These are phyloP conservation scores for Drosophila saltans DNA, from an alignment of 1,140 invertebrate genomes.

Conservation along the genomic window DNA sequence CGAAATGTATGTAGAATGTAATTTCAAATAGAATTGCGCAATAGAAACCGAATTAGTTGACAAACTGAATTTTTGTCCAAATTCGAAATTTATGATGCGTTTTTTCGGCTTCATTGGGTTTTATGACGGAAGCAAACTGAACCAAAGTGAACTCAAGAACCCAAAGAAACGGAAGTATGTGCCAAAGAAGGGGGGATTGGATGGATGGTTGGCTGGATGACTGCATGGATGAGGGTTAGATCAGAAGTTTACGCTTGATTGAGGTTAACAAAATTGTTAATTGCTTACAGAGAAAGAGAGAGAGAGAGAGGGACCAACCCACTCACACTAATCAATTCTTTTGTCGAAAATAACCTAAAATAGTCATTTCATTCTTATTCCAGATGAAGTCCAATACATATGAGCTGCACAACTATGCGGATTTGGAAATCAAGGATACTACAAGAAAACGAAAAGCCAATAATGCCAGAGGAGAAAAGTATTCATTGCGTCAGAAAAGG, in stretches of 20 bases:
- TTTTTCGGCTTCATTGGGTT: constrained; percentile 76
- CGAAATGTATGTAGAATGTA: constrained; percentile 9
- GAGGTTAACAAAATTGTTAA: constrained; percentile 68
- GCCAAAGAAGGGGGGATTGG: constrained; percentile 33
- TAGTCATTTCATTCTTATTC: constrained; percentile 44
- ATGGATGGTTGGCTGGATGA: constrained; percentile 16
- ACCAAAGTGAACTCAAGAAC: constrained; percentile 47
- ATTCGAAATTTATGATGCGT: constrained; percentile 54
- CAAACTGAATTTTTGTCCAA: constrained; percentile 39
- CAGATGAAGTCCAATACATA: constrained; percentile 75
- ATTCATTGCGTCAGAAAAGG: constrained; percentile 76
- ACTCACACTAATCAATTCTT: constrained; percentile 17
- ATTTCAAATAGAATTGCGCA: constrained; percentile 18
- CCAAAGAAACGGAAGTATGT: constrained; percentile 66
- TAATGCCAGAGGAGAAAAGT: constrained; percentile 66
- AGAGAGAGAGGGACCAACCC: constrained; percentile 43
- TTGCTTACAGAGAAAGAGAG: constrained; percentile 45
- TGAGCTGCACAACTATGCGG: constrained; percentile 76
- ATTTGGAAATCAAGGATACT: constrained; percentile 49
- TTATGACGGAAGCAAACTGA: constrained; percentile 63
- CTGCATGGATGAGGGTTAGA: constrained; percentile 39
- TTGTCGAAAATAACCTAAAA: constrained; percentile 31
- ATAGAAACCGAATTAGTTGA: constrained; percentile 49
- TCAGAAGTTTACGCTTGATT: constrained; percentile 58
- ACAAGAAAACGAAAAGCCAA: constrained; percentile 56